Conservation (phyloP, 2,797 vertebrate genomes). For the Xyrichtys novacula region DNA sequence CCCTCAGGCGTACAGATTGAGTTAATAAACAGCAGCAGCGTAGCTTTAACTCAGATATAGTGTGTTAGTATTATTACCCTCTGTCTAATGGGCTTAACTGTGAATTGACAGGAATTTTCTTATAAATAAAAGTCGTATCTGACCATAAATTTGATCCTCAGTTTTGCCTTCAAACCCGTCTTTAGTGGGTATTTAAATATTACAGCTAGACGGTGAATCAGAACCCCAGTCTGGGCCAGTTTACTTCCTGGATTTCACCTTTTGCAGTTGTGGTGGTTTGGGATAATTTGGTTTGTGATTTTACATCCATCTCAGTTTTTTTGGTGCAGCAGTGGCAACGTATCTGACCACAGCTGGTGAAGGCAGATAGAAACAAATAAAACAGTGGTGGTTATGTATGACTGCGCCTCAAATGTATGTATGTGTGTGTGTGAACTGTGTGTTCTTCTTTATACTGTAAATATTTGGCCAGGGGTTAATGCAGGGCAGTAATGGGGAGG, state of each 20-base stretch:
- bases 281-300: slow-evolving; percentile 41
- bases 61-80: background rate
- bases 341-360: slow-evolving; percentile 46
- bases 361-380: slow-evolving; percentile 40
- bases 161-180: background rate
- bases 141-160: background rate
- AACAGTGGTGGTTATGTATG: slow-evolving; percentile 21
- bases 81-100: background rate
- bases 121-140: background rate
- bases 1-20: background rate
- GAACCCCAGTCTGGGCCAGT: slow-evolving; percentile 4
- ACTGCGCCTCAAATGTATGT: slow-evolving; percentile 23
- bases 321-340: slow-evolving; percentile 19
- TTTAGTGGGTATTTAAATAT: slow-evolving; percentile 10
- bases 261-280: slow-evolving; percentile 8
- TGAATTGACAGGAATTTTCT: background rate
- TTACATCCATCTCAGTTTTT: slow-evolving; percentile 24
- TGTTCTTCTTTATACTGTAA: slow-evolving; percentile 80
- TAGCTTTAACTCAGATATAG: background rate
- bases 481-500: slow-evolving; percentile 81
- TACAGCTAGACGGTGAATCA: slow-evolving; percentile 9
- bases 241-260: slow-evolving; percentile 16
- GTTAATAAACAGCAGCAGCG: background rate
- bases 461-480: slow-evolving; percentile 87
- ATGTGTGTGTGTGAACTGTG: slow-evolving; percentile 27